Evolutionary conservation across 2,888 invertebrate species (phyloP).

Genomic region (Anoplius nigerrimus): DNA sequence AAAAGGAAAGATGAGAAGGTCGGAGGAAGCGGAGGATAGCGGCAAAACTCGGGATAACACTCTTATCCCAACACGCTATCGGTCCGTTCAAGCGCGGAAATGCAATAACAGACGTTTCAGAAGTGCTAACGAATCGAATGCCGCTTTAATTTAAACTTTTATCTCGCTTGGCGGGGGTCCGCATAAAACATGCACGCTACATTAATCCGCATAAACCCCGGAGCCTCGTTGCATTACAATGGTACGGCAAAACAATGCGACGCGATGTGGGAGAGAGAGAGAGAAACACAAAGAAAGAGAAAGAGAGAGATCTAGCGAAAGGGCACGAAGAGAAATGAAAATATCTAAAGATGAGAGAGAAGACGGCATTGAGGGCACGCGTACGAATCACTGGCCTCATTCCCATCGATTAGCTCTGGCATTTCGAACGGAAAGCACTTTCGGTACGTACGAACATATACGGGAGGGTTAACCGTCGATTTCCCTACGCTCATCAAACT

Average conservation of each 20-base stretch:
- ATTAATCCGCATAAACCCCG: too few species aligned
- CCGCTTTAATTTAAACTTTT: too few species aligned
- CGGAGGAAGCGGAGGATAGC: slow-evolving; percentile 15
- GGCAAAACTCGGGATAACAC: slow-evolving; percentile 48
- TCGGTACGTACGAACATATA: not conserved
- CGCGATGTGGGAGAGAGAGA: too few species aligned
- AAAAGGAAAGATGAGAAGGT: not conserved
- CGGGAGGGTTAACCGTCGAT: not conserved
- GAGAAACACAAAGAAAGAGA: too few species aligned
- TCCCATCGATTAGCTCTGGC: slow-evolving; percentile 44
- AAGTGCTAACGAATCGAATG: too few species aligned
- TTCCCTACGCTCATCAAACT: too few species aligned
- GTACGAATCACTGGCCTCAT: slow-evolving; percentile 33
- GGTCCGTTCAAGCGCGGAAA: slow-evolving; percentile 40
- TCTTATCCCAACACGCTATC: slow-evolving; percentile 26
- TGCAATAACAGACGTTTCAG: too few species aligned
- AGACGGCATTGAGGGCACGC: slow-evolving; percentile 13
- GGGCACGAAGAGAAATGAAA: slow-evolving; percentile 23
- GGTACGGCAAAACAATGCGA: too few species aligned
- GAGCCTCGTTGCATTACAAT: too few species aligned
- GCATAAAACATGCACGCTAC: too few species aligned
- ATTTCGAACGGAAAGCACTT: slow-evolving; percentile 41
- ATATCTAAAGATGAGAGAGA: slow-evolving; percentile 10
- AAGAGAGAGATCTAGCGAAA: slow-evolving; percentile 15
- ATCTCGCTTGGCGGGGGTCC: too few species aligned